phyloP scores from a whole-genome alignment of 2,113 vertebrate genomes.

The Pampusana beccarii region DNA sequence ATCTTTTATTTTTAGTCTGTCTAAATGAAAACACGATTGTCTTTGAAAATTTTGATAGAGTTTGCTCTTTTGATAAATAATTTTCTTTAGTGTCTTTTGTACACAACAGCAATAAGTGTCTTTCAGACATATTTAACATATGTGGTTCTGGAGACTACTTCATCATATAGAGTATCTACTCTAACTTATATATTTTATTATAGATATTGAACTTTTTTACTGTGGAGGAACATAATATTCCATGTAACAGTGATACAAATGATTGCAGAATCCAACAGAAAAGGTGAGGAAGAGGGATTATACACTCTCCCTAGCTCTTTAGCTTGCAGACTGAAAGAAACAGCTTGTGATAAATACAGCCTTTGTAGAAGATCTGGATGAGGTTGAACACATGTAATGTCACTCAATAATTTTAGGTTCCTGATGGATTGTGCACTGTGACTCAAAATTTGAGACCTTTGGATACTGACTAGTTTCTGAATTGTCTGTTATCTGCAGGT shows the following conservation, averaged over 20 bases:
- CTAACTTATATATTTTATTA: neutral
- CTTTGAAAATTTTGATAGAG: neutral
- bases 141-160: neutral
- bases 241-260: neutral
- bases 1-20: neutral
- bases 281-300: accelerated
- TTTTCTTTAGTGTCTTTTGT: neutral
- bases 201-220: neutral
- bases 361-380: accelerated
- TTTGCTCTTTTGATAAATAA: accelerated
- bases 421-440: neutral
- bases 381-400: neutral
- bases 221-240: neutral
- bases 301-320: neutral
- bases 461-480: neutral
- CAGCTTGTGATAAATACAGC: neutral
- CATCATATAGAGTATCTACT: neutral
- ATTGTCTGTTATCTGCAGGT: neutral
- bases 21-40: accelerated
- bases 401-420: neutral
- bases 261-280: neutral
- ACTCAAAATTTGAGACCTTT: neutral
- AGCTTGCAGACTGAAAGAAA: neutral
- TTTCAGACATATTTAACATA: neutral
- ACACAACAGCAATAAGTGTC: neutral